phyloP scores from a whole-genome alignment of 2,797 vertebrate genomes.

The Anguilla marmorata region DNA sequence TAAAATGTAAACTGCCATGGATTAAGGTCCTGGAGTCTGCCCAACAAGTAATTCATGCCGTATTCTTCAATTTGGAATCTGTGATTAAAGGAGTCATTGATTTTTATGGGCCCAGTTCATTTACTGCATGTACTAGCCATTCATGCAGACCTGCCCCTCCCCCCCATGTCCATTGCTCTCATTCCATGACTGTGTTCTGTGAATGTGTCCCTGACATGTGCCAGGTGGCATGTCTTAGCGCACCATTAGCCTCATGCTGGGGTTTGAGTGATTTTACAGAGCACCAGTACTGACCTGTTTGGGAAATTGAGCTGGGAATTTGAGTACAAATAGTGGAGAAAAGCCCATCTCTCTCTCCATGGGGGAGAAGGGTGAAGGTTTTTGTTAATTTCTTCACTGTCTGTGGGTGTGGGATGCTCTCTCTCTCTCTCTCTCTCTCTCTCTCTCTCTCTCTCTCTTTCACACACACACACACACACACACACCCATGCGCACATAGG shows the following conservation, averaged over 20 bases:
- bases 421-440: neutral
- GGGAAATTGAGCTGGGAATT: neutral
- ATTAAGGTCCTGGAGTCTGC: neutral
- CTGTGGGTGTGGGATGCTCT: neutral
- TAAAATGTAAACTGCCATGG: neutral
- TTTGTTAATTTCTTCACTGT: neutral
- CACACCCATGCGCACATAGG: neutral
- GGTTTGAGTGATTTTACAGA: neutral
- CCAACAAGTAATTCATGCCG: neutral
- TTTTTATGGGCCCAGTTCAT: neutral
- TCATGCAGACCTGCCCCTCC: neutral
- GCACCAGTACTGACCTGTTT: too few species aligned
- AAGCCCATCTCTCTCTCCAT: too few species aligned
- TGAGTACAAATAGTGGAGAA: neutral
- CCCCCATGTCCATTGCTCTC: neutral
- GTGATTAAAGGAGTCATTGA: neutral
- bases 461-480: neutral
- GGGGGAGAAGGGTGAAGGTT: too few species aligned
- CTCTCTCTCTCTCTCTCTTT: neutral
- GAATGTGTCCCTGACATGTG: neutral
- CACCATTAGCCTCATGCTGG: neutral
- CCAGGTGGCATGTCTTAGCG: neutral
- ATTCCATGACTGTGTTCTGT: neutral
- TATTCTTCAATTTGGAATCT: neutral
- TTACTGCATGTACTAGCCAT: neutral